Conservation (phyloP, 2,888 invertebrate genomes). For the Osmoderma eremita region DNA sequence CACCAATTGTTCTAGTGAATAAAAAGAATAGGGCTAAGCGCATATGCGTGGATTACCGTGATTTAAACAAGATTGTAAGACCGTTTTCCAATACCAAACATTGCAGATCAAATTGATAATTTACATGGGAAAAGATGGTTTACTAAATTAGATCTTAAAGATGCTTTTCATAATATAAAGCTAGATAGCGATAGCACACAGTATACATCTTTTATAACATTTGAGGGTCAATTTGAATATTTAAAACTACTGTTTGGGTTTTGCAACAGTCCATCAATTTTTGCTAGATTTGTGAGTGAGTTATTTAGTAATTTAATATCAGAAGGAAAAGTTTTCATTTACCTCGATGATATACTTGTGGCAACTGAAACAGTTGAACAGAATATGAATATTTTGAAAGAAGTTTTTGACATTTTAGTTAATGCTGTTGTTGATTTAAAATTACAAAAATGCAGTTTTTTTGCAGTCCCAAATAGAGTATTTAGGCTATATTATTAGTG, state of each 20-base stretch:
- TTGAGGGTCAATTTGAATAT: slow-evolving; percentile 36
- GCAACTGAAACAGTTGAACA: slow-evolving; percentile 28
- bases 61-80: slow-evolving; percentile 32
- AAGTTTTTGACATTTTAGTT: slow-evolving; percentile 11
- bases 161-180: slow-evolving; percentile 37
- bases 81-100: slow-evolving; percentile 23
- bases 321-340: slow-evolving; percentile 26
- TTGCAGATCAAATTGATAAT: slow-evolving; percentile 30
- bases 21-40: slow-evolving; percentile 43
- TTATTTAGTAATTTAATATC: slow-evolving; percentile 31
- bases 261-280: slow-evolving; percentile 28
- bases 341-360: slow-evolving; percentile 39
- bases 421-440: slow-evolving; percentile 12
- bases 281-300: slow-evolving; percentile 10
- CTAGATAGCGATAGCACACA: slow-evolving; percentile 18
- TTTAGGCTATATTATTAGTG: slow-evolving; percentile 49
- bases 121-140: slow-evolving; percentile 9
- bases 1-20: slow-evolving; percentile 44
- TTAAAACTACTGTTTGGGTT: slow-evolving; percentile 32
- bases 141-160: slow-evolving; percentile 13
- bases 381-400: slow-evolving; percentile 2
- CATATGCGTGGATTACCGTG: slow-evolving; percentile 44
- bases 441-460: slow-evolving; percentile 48
- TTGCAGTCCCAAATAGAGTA: slow-evolving; percentile 39
- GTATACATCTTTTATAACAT: slow-evolving; percentile 38